Conservation (phyloP, 1,140 invertebrate genomes). For the Acromyrmex charruanus region DNA sequence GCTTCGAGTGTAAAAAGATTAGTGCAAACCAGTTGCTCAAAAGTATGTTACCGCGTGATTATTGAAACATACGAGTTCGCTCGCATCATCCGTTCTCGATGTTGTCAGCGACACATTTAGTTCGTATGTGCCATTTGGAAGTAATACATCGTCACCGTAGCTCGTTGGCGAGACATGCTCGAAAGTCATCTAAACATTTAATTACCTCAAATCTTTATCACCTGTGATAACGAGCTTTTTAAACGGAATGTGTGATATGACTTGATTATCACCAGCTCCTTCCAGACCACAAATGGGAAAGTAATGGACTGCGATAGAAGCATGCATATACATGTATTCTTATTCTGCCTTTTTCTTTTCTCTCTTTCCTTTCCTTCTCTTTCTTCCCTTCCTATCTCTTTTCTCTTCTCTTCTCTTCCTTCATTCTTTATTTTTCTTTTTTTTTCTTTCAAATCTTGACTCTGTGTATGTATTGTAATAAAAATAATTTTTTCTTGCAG, state of each 20-base stretch:
- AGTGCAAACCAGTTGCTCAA: too few relatives aligned
- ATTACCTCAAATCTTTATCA: constrained; percentile 34
- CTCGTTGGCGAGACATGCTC: neutral
- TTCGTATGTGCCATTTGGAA: neutral
- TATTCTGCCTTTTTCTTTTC: neutral
- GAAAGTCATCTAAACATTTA: neutral
- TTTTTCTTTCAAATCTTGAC: neutral
- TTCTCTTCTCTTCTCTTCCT: neutral
- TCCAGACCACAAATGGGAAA: neutral
- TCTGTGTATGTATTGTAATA: neutral
- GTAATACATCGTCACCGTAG: neutral
- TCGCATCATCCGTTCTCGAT: neutral
- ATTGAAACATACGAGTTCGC: neutral
- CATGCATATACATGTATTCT: neutral
- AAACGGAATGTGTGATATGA: constrained; percentile 28
- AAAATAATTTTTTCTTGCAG: neutral
- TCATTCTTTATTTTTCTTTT: neutral
- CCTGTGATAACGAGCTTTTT: constrained; percentile 31
- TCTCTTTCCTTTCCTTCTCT: neutral
- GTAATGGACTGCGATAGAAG: neutral
- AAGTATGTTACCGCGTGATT: neutral
- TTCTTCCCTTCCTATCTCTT: too few relatives aligned
- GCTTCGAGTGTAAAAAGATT: neutral
- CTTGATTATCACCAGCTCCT: constrained; percentile 1
- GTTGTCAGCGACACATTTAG: constrained; percentile 1